Evolutionary conservation across 2,113 vertebrate species (phyloP).

Genomic region (Dromiciops gliroides): DNA sequence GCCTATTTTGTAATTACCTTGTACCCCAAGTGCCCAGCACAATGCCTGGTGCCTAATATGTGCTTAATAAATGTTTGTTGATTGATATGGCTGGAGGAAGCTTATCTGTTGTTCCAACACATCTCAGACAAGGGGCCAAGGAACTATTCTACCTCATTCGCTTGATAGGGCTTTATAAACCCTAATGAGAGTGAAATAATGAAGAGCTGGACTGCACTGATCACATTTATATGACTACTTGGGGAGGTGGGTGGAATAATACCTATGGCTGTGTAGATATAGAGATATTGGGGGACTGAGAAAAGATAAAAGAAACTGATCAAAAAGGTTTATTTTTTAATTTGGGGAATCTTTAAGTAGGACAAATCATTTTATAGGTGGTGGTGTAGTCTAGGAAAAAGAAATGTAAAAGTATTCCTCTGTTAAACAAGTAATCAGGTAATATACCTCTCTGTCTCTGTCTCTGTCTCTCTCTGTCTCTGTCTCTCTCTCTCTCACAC

Average conservation of each 20-base stretch:
- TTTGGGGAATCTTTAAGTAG: neutral
- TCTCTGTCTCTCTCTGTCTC: too few species aligned
- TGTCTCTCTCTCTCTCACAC: too few species aligned
- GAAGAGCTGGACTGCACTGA: neutral
- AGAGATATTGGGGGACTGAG: neutral
- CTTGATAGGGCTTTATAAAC: too few species aligned
- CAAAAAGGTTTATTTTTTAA: neutral
- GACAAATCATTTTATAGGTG: neutral
- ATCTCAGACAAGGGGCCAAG: too few species aligned
- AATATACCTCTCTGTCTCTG: neutral
- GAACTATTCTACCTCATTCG: neutral
- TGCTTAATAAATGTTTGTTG: neutral
- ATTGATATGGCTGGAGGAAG: neutral
- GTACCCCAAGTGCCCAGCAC: too few species aligned
- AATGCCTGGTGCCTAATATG: neutral
- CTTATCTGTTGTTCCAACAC: neutral
- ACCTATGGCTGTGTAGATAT: neutral
- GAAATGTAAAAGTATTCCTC: neutral
- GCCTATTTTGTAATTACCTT: neutral
- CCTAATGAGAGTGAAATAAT: neutral
- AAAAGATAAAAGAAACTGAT: neutral
- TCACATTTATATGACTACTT: neutral
- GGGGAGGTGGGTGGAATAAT: neutral
- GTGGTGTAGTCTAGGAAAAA: neutral
- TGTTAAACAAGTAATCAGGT: neutral